Evolutionary conservation across 2,113 vertebrate genomes (phyloP).

Genomic region (Halcyon malimbica): DNA sequence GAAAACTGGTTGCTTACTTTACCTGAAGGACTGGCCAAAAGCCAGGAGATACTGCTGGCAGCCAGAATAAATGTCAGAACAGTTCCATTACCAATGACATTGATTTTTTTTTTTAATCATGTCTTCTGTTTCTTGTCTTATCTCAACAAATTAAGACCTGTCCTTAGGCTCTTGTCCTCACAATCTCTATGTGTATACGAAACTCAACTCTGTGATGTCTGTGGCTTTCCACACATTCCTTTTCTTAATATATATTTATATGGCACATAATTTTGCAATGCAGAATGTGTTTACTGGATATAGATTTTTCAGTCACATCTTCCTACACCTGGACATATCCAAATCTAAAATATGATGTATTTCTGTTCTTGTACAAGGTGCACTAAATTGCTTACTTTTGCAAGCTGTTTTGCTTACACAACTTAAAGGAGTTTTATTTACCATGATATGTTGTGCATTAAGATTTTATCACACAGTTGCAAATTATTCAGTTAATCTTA

Average conservation of each 20-base stretch:
- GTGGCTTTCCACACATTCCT: not conserved
- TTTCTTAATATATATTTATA: not conserved
- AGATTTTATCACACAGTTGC: not conserved
- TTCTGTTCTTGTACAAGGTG: not conserved
- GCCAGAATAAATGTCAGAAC: not conserved
- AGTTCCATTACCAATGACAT: not conserved
- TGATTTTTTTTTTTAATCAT: not conserved
- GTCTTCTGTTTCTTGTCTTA: not conserved
- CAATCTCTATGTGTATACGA: too few relatives aligned
- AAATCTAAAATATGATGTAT: not conserved
- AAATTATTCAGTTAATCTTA: not conserved
- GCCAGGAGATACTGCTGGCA: not conserved
- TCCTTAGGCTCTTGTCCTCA: not conserved
- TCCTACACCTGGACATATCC: not conserved
- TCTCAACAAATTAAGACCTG: accelerated
- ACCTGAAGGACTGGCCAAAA: not conserved
- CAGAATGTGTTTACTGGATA: not conserved
- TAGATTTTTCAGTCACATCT: not conserved
- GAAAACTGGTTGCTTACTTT: not conserved
- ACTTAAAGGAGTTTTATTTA: not conserved
- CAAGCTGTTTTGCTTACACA: not conserved
- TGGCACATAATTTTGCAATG: not conserved
- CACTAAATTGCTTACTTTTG: not conserved
- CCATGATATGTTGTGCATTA: not conserved
- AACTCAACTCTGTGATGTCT: not conserved